Base-by-base conservation (phyloP, 2,113 vertebrate species). In the Clarias macrocephalus region DNA sequence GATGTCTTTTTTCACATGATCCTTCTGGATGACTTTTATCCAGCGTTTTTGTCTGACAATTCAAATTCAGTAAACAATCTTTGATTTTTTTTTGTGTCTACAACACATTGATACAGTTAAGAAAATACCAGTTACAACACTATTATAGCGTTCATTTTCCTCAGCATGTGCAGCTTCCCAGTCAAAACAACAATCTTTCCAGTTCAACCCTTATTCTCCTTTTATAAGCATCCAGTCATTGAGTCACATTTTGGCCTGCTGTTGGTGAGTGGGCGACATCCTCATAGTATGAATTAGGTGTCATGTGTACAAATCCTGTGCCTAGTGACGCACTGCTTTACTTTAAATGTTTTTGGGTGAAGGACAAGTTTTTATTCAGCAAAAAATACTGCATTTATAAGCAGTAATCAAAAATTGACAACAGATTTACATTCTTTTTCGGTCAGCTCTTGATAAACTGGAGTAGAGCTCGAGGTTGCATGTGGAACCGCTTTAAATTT, bases 201-300 rank as follows among this genome's bases (percentile, higher is more conserved):
- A 88, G 59, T 59, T 83, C 60, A 82, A 88, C 81, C 86, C 23
- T 79, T 87, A 56, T 57, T 85, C 37, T 79, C 86, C 81, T 88
- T 70, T 82, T 56, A 85, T 85, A 37, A 42, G 60, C 60, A 82
- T 82, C 83, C 83, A 89, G 79, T 72, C 25, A 37, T 18, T 87
- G 86, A 89, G 83, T 85, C 86, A 89, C 52, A 60, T 3, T 85
- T 85, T 85, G 86, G 83, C 82, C 28, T 21, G 5, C 28, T 84
- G 82, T 56, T 65, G 3, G 77, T 84, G 18, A 42, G 65, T 70
- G 30, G 25, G 52, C 68, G 16, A 84, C 82, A 87, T 72, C 28
- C 54, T 80, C 81, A 83, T 75, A 59, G 60, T 84, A 80, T 54
- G 87, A 57, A 75, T 23, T 19, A 75, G 37, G 72, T 75, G 72